phyloP scores from a whole-genome alignment of 2,113 vertebrate species.

The Myodes glareolus region DNA sequence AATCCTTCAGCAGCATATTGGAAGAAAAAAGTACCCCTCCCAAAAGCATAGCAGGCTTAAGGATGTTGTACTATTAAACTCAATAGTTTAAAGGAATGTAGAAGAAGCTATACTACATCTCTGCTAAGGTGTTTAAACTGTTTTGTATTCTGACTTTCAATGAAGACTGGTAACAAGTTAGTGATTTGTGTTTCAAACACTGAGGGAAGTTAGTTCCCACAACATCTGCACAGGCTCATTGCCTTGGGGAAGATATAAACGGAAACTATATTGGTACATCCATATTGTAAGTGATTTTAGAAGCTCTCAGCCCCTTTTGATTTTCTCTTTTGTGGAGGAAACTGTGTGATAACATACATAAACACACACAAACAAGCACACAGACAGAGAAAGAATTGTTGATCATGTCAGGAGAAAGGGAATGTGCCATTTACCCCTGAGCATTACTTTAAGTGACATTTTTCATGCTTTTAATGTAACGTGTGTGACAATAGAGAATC shows the following conservation, averaged over 20 bases:
- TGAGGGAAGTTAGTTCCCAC: slow-evolving; percentile 58
- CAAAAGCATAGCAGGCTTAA: slow-evolving; percentile 21
- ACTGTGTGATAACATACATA: not conserved
- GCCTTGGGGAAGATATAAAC: slow-evolving; percentile 69
- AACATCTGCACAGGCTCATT: slow-evolving; percentile 63
- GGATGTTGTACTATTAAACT: slow-evolving; percentile 44
- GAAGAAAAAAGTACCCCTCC: slow-evolving; percentile 38
- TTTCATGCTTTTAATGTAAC: slow-evolving; percentile 36
- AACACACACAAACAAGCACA: not conserved
- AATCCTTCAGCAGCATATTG: not conserved
- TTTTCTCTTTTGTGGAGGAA: not conserved
- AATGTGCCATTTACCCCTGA: slow-evolving; percentile 41
- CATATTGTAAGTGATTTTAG: slow-evolving; percentile 21
- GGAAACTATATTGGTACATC: slow-evolving; percentile 42
- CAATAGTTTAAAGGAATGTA: slow-evolving; percentile 18
- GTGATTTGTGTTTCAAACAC: slow-evolving; percentile 74
- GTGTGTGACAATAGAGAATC: slow-evolving; percentile 29
- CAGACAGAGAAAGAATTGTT: not conserved
- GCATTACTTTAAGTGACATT: slow-evolving; percentile 48
- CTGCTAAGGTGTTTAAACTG: slow-evolving; percentile 60
- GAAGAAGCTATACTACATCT: slow-evolving; percentile 35
- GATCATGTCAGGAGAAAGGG: not conserved
- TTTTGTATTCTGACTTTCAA: slow-evolving; percentile 52
- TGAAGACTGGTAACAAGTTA: slow-evolving; percentile 70
- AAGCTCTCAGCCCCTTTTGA: not conserved